Conservation (phyloP, 2,113 vertebrate genomes). For the Dendropsophus ebraccatus region DNA sequence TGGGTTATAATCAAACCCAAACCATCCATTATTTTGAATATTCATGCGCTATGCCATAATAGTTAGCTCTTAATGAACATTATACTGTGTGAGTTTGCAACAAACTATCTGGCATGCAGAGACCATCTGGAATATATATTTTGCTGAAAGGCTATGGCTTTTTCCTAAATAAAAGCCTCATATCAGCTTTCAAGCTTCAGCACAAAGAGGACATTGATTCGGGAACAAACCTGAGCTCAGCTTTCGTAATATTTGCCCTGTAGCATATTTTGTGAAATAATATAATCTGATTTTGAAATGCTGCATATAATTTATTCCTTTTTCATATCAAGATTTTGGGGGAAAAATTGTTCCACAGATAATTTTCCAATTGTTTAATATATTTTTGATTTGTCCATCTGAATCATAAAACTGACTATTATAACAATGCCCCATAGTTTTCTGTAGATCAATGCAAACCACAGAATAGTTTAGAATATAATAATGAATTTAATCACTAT, state of each 20-base stretch:
- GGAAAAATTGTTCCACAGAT: slow-evolving; percentile 33
- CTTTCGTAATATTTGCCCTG: slow-evolving; percentile 56
- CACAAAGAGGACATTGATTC: slow-evolving; percentile 58
- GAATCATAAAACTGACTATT: background rate
- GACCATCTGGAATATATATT: slow-evolving; percentile 59
- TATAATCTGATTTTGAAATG: slow-evolving; percentile 55
- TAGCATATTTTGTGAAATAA: slow-evolving; percentile 56
- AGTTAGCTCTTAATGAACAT: slow-evolving; percentile 45
- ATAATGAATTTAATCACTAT: slow-evolving; percentile 19
- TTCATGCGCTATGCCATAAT: background rate
- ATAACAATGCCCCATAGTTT: background rate
- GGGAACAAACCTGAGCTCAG: slow-evolving; percentile 59
- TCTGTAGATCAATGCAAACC: slow-evolving; percentile 10
- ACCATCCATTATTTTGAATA: background rate
- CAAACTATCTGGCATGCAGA: slow-evolving; percentile 49
- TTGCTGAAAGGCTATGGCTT: slow-evolving; percentile 52
- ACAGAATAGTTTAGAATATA: background rate
- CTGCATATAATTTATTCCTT: slow-evolving; percentile 49
- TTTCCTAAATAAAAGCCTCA: slow-evolving; percentile 52
- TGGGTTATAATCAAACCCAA: background rate
- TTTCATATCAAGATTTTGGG: slow-evolving; percentile 43
- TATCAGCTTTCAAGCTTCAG: slow-evolving; percentile 58
- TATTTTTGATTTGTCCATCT: slow-evolving; percentile 20
- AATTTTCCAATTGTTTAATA: slow-evolving; percentile 38
- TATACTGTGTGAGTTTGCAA: slow-evolving; percentile 27